Conservation (phyloP, 2,113 vertebrate species). For the Myotis davidii region DNA sequence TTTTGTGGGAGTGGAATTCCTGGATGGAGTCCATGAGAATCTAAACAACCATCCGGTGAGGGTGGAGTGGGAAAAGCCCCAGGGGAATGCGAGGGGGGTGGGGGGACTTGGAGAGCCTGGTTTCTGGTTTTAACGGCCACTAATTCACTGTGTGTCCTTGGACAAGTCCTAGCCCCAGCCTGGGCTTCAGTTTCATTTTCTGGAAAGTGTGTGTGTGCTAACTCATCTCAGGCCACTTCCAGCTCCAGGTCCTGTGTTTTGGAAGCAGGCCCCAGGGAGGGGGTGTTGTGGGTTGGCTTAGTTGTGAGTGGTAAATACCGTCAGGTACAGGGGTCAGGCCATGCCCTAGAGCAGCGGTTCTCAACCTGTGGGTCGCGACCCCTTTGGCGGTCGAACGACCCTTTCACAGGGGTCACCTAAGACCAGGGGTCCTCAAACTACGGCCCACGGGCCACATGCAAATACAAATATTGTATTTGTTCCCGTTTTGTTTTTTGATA, state of each 20-base stretch:
- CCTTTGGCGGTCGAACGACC: too few species aligned
- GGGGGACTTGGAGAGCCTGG: background rate
- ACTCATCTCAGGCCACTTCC: background rate
- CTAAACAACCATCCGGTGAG: background rate
- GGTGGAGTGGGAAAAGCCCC: constrained; percentile 40
- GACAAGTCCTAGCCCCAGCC: background rate
- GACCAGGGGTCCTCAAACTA: too few species aligned
- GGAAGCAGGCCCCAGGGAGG: background rate
- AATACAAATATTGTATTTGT: too few species aligned
- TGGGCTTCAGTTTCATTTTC: constrained; percentile 10
- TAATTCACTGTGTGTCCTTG: background rate
- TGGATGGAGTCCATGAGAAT: constrained; percentile 50
- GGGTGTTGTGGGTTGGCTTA: background rate
- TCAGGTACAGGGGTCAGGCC: background rate
- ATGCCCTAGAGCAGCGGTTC: too few species aligned
- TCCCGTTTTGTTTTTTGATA: too few species aligned
- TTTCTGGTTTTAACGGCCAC: constrained; percentile 23
- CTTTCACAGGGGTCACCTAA: too few species aligned
- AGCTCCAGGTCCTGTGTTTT: background rate
- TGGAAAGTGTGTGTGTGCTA: background rate
- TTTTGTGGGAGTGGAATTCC: constrained; percentile 59
- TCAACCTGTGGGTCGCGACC: too few species aligned
- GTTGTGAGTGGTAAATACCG: background rate
- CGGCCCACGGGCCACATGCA: too few species aligned
- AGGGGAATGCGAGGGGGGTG: background rate